Percentiles rank a stretch among this genome's conserved stretches.
These are phyloP conservation scores for Lymantria dispar DNA, from an alignment of 2,888 invertebrate species.

Conservation along the genomic window DNA sequence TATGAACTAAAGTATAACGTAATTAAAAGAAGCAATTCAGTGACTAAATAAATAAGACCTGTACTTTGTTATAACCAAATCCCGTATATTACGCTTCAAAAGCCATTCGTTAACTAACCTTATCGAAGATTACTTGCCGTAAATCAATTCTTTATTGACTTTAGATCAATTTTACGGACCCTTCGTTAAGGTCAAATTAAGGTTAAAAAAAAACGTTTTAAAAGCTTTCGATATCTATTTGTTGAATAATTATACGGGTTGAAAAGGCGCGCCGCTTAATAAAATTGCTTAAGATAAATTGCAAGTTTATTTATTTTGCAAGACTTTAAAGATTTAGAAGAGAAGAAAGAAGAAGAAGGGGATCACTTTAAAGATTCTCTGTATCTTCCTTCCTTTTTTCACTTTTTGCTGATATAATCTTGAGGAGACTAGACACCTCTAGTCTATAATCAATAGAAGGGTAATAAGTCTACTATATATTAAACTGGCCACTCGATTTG, in stretches of 20 bases:
- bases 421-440: no score
- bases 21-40: slow-evolving; percentile 4
- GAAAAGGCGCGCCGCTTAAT: neutral
- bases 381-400: neutral
- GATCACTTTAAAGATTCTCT: neutral
- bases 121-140: slow-evolving; percentile 34
- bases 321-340: no score
- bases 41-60: slow-evolving; percentile 12
- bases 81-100: slow-evolving; percentile 21
- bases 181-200: slow-evolving; percentile 32
- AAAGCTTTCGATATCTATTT: slow-evolving; percentile 30
- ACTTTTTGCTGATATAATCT: no score
- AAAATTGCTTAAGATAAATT: neutral
- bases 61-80: slow-evolving; percentile 17
- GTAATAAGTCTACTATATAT: no score
- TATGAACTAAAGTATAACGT: no score
- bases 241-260: slow-evolving; percentile 13
- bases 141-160: slow-evolving; percentile 56
- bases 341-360: no score
- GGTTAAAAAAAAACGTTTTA: slow-evolving; percentile 17
- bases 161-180: slow-evolving; percentile 20
- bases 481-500: no score
- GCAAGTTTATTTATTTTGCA: neutral
- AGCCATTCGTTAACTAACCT: slow-evolving; percentile 36
- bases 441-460: no score